These are phyloP conservation scores for Scolopax mira DNA, from an alignment of 2,113 vertebrate species.

Conservation along the genomic window DNA sequence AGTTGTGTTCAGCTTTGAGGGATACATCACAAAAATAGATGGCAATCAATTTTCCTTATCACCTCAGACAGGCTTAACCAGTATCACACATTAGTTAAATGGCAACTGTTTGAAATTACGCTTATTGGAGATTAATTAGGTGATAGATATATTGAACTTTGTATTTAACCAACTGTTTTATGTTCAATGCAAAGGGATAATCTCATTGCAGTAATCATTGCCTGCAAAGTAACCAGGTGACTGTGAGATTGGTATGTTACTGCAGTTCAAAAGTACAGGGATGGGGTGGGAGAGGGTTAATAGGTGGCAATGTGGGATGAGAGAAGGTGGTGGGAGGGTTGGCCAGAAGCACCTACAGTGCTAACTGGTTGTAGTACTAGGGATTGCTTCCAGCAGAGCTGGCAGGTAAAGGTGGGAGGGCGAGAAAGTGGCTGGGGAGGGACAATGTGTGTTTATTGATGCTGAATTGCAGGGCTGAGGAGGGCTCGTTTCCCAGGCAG, in stretches of 20 bases:
- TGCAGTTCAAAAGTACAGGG: neutral
- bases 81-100: neutral
- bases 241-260: neutral
- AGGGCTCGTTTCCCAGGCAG: neutral
- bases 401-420: neutral
- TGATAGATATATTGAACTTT: neutral
- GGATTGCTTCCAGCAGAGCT: neutral
- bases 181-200: neutral
- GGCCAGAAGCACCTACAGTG: neutral
- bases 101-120: neutral
- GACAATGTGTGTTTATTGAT: neutral
- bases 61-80: neutral
- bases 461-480: neutral
- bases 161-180: neutral
- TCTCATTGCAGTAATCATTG: neutral
- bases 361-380: rapidly evolving
- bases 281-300: neutral
- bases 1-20: neutral
- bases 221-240: no score
- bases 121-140: neutral
- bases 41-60: neutral
- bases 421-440: neutral
- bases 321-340: neutral
- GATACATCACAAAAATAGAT: neutral
- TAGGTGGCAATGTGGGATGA: neutral